Base-by-base conservation (phyloP, 2,888 invertebrate species). In the Perizoma flavofasciatum region DNA sequence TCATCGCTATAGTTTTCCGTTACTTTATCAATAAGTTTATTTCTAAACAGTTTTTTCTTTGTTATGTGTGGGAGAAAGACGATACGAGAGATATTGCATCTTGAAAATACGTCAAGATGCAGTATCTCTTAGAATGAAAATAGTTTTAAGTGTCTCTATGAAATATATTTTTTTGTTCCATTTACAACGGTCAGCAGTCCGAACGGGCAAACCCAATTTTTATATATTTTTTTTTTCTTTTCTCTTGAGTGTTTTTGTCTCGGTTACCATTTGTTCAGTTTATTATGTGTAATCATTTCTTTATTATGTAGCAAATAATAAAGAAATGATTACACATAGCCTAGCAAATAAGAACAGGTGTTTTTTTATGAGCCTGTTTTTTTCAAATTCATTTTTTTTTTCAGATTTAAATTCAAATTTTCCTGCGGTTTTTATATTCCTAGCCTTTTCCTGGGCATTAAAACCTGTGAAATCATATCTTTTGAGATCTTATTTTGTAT, bases 161-260 rank as follows among this genome's bases (percentile, higher is more conserved):
- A 63, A 66, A 63, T 74, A 72, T 74, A 74, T 74, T 75, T 67
- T 22, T 75, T 77, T 75, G 77, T 74, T 77, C 75, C 74, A 61
- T 73, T 77, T 70, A 54, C 54, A 70, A 69, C 72, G 76, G 79
- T 80, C 78, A 77, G 81, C 77, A 69, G 73, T 68, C 71, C 69
- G 69, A 69, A 71, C 65, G 72, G 66, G 75, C 72, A 71, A 72
- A 78, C 74, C 69, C 73, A 71, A 67, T 76, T 73, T 71, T 68
- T 71, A 63, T 66, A 53, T 63, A 54, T 45, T 52, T 52, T 49
- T 59, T 51, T n/a, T 62, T 54, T 63, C 39, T 46, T 45, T 54
- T 67, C n/a, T n/a, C n/a, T n/a, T n/a, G n/a, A n/a, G n/a, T n/a
- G n/a, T n/a, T n/a, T n/a, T n/a, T n/a, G n/a, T n/a, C n/a, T n/a